A percentile compares a stretch with the other conserved stretches of the same genome.
Conservation (phyloP, 2,888 invertebrate genomes). For the Liopterus haemorrhoidalis region DNA sequence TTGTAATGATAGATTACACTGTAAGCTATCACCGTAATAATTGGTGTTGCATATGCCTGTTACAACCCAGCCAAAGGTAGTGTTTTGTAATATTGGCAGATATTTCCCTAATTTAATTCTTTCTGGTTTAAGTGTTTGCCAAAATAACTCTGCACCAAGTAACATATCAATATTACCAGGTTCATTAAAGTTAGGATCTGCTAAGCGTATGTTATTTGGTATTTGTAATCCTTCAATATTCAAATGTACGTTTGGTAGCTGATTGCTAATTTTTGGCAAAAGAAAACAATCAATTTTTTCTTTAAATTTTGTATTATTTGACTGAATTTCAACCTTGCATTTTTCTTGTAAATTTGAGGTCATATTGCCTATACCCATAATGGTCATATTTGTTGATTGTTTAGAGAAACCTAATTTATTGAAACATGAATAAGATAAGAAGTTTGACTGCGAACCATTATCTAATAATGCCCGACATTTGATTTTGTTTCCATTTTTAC, state of each 20-base stretch:
- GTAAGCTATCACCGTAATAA: neutral
- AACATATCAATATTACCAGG: conserved; percentile 25
- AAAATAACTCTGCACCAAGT: conserved; percentile 26
- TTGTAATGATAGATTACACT: conserved; percentile 2
- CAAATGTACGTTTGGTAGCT: conserved; percentile 23
- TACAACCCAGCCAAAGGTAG: conserved; percentile 27
- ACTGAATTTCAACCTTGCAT: conserved; percentile 16
- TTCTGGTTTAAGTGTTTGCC: conserved; percentile 22
- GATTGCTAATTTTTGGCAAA: conserved; percentile 26
- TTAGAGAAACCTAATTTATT: conserved; percentile 9
- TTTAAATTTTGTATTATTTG: conserved; percentile 18
- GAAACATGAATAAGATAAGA: neutral
- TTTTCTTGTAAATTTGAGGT: conserved; percentile 8
- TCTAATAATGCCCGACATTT: conserved; percentile 28
- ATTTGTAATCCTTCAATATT: conserved; percentile 17
- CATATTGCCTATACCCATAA: conserved; percentile 11
- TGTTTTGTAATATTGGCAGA: conserved; percentile 19
- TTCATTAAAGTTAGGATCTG: conserved; percentile 24
- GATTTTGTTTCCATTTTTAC: conserved; percentile 16
- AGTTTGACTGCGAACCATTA: conserved; percentile 26
- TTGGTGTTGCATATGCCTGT: conserved; percentile 10
- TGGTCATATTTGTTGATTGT: conserved; percentile 14
- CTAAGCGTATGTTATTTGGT: conserved; percentile 23
- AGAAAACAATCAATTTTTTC: conserved; percentile 21
- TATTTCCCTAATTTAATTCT: conserved; percentile 12